A percentile compares a stretch with the other conserved stretches of the same genome.
These are phyloP conservation scores for Cantharis rustica DNA, from an alignment of 2,888 invertebrate species.

Conservation along the genomic window DNA sequence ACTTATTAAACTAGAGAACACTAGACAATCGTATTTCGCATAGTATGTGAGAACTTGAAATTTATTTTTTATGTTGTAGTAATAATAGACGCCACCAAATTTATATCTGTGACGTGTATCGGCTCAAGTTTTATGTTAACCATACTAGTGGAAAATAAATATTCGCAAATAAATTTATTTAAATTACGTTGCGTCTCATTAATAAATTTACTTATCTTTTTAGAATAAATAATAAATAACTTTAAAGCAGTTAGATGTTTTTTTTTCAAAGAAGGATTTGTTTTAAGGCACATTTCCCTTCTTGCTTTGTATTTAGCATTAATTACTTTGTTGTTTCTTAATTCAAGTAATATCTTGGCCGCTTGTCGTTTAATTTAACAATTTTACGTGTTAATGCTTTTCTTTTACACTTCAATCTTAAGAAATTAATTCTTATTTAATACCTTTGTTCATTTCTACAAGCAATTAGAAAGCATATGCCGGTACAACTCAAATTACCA, in stretches of 20 bases:
- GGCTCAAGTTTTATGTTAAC: too few relatives aligned
- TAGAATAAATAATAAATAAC: background rate
- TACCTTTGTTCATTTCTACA: background rate
- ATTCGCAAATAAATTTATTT: too few relatives aligned
- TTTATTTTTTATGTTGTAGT: too few relatives aligned
- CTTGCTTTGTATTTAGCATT: background rate
- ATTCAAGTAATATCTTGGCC: background rate
- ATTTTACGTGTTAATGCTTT: background rate
- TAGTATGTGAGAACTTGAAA: too few relatives aligned
- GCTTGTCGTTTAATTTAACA: background rate
- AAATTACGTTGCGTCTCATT: background rate
- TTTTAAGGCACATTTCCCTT: background rate
- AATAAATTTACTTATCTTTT: background rate
- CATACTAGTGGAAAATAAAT: too few relatives aligned
- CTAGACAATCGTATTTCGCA: too few relatives aligned
- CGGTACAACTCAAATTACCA: background rate
- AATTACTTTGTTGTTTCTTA: background rate
- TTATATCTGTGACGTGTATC: too few relatives aligned
- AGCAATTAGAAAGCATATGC: background rate
- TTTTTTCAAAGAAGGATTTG: background rate
- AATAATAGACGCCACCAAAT: too few relatives aligned
- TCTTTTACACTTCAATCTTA: background rate
- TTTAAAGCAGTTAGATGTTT: background rate
- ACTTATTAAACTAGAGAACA: too few relatives aligned
- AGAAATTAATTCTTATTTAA: background rate